Conservation (phyloP, 2,113 vertebrate genomes). For the Accipiter cooperii region DNA sequence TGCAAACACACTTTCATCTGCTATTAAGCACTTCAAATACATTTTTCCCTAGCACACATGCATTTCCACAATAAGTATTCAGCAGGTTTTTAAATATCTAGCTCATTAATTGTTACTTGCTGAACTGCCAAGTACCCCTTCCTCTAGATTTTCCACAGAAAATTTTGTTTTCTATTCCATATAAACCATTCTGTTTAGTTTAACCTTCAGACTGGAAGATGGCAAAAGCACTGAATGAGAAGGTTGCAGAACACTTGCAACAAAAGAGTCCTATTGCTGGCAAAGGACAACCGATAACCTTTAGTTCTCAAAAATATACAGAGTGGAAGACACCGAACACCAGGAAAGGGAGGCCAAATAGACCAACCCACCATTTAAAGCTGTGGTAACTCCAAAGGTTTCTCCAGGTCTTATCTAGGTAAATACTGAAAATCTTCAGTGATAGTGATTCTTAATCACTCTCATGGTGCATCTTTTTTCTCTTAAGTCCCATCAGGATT, state of each 20-base stretch:
- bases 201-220: background rate
- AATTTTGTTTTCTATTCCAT: background rate
- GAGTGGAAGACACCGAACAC: background rate
- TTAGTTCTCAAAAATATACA: background rate
- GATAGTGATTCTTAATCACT: background rate
- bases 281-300: background rate
- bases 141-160: background rate
- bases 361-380: background rate
- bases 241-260: background rate
- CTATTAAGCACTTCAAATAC: background rate
- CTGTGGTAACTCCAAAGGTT: background rate
- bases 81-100: background rate
- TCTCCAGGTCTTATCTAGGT: background rate
- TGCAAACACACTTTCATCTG: background rate
- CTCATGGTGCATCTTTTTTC: background rate
- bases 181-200: background rate
- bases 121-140: background rate
- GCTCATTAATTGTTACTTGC: background rate
- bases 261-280: background rate
- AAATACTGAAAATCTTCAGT: background rate
- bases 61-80: background rate
- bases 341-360: background rate
- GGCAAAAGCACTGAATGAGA: background rate
- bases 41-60: background rate
- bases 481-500: background rate